phyloP scores from a whole-genome alignment of 2,888 invertebrate species.

The Lasioglossum villosulum region DNA sequence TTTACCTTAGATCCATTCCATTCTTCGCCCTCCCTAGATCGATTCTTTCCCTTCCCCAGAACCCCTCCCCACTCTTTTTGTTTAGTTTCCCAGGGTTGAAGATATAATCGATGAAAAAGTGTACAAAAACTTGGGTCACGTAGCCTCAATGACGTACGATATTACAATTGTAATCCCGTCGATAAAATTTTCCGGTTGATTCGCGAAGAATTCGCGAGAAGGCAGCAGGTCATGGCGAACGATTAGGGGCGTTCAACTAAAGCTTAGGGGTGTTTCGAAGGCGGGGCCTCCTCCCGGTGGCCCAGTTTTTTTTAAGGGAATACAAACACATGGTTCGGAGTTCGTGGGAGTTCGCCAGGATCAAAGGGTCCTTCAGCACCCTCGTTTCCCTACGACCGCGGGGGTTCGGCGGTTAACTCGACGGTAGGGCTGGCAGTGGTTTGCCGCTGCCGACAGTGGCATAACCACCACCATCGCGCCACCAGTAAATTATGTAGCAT shows the following conservation, averaged over 20 bases:
- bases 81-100: not conserved
- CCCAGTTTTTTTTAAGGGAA: constrained; percentile 71
- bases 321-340: constrained; percentile 68
- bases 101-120: not conserved
- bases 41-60: not conserved
- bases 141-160: not conserved
- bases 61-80: not conserved
- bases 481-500: constrained; percentile 81
- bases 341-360: constrained; percentile 61
- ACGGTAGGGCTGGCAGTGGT: constrained; percentile 65
- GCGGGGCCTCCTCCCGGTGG: constrained; percentile 58
- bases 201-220: constrained; percentile 13
- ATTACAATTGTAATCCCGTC: not conserved
- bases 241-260: constrained; percentile 49
- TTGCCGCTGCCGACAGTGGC: constrained; percentile 65
- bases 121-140: not conserved
- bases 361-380: constrained; percentile 72
- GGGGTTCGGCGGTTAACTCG: constrained; percentile 71
- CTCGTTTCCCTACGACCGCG: constrained; percentile 57
- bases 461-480: constrained; percentile 63
- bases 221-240: constrained; percentile 9
- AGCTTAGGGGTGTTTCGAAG: constrained; percentile 41
- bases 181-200: not conserved
- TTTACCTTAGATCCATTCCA: too few species aligned
- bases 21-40: too few species aligned